Evolutionary conservation across 2,797 vertebrate genomes (phyloP), one percentile per base, ranked within the genome.

Genomic region (Vireo griseus): DNA sequence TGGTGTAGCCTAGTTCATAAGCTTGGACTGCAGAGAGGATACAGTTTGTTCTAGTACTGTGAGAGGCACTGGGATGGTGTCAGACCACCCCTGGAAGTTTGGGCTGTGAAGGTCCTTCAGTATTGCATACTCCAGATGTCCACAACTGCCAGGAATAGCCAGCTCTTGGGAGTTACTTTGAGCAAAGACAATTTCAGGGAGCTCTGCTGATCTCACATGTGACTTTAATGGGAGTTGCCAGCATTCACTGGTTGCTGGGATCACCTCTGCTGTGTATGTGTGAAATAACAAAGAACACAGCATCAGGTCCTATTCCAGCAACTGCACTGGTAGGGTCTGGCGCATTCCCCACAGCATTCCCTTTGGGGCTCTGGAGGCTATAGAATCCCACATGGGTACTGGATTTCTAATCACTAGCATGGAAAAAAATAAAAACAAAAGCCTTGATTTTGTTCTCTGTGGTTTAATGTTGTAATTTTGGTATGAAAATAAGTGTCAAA

Each of bases 381-480:
- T 2, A 14, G 29, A 55, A 45, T 76, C 52, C 45, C 47, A n/a
- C 3, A 2, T 0, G 0, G 51, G 77, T 71, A 57, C 29, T 50
- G 75, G 52, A 42, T 58, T 85, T 75, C 28, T 25, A 19, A 61
- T 61, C 18, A 13, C 48, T 67, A 42, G 25, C 35, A 39, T 16
- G 7, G 40, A n/a, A 77, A 82, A 76, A 67, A 68, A 9, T n/a
- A 63, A 18, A 59, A 28, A n/a, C 21, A 61, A 71, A 68, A 79
- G 35, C 68, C 44, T 90, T 83, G 33, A 42, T 86, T 83, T 86
- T 88, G 28, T 84, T 94, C 16, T 62, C 13, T 62, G 1, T 55
- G 17, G 33, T 62, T 92, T 86, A 86, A 62, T 88, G 39, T 63
- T 79, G 22, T 65, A 26, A 83, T 93, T 91, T 67, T 65, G 29